Conservation (phyloP, 2,113 vertebrate species). For the Rhynchopsitta pachyrhyncha region DNA sequence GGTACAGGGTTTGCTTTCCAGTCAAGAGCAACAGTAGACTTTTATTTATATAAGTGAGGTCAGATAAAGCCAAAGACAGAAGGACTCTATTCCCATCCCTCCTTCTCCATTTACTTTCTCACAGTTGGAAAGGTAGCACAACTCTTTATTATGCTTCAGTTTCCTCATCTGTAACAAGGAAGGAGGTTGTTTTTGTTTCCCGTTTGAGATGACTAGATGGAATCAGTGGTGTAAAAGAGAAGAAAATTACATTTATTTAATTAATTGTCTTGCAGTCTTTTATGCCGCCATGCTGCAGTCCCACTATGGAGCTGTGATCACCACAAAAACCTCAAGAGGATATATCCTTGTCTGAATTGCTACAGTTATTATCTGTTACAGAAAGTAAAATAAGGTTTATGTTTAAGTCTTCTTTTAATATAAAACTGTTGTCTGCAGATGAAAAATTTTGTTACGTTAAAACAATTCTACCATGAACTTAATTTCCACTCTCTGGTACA, state of each 20-base stretch:
- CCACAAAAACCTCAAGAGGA: slow-evolving; percentile 31
- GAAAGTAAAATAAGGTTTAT: slow-evolving; percentile 29
- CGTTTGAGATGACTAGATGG: background rate
- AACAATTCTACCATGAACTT: background rate
- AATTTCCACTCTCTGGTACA: background rate
- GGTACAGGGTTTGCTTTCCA: background rate
- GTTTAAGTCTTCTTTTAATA: background rate
- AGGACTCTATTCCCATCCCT: background rate
- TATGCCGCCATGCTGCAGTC: background rate
- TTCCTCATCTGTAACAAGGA: background rate
- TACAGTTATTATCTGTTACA: slow-evolving; percentile 25
- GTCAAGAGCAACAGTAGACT: background rate
- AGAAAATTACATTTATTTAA: slow-evolving; percentile 12
- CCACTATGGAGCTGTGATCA: slow-evolving; percentile 14
- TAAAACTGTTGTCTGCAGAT: background rate
- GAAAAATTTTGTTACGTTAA: background rate
- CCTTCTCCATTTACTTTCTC: background rate
- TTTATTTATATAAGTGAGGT: background rate
- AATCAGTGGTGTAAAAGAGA: background rate
- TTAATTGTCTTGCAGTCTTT: slow-evolving; percentile 53
- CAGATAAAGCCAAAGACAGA: background rate
- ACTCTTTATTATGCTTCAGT: background rate
- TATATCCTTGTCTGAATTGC: slow-evolving; percentile 52
- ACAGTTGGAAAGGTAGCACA: background rate
- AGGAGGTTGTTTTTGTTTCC: background rate